A percentile compares a stretch with the other conserved stretches of the same genome.
These are phyloP conservation scores for Tenthredo amoena DNA, from an alignment of 2,888 invertebrate species.

Conservation along the genomic window DNA sequence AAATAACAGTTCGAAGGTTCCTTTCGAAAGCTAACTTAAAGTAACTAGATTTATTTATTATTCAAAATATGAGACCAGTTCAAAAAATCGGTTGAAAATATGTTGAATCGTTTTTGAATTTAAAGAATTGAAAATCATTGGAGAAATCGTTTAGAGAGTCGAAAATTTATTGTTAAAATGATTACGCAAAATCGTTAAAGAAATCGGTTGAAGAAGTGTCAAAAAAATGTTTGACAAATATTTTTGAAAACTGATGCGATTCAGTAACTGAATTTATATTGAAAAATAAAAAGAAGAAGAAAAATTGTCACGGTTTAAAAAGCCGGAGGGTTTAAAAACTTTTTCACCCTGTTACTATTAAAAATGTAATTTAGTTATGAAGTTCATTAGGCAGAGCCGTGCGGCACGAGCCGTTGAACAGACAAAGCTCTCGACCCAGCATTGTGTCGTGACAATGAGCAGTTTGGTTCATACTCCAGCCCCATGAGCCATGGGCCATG, in stretches of 20 bases:
- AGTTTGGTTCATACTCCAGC: constrained; percentile 21
- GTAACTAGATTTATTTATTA: too few species aligned
- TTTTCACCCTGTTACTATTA: constrained; percentile 18
- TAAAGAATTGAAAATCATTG: neutral
- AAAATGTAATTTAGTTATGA: constrained; percentile 72
- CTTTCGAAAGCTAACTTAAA: too few species aligned
- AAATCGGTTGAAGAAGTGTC: too few species aligned
- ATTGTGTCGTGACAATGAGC: constrained; percentile 40
- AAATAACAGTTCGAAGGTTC: too few species aligned
- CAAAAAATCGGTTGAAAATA: too few species aligned
- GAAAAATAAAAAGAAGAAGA: neutral
- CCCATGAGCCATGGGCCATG: neutral
- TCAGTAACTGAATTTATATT: neutral
- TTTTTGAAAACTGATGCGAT: neutral
- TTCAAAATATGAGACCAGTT: too few species aligned
- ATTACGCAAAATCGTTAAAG: too few species aligned
- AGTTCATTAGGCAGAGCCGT: constrained; percentile 68
- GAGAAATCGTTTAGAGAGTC: neutral
- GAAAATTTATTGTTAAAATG: too few species aligned
- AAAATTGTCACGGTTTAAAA: neutral
- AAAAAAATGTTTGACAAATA: neutral
- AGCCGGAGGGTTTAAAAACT: neutral
- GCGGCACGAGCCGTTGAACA: constrained; percentile 22
- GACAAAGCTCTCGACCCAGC: constrained; percentile 40
- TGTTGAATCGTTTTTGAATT: too few species aligned